Evolutionary conservation across 1,140 invertebrate genomes (phyloP).

Genomic region (Agraylea sexmaculata): DNA sequence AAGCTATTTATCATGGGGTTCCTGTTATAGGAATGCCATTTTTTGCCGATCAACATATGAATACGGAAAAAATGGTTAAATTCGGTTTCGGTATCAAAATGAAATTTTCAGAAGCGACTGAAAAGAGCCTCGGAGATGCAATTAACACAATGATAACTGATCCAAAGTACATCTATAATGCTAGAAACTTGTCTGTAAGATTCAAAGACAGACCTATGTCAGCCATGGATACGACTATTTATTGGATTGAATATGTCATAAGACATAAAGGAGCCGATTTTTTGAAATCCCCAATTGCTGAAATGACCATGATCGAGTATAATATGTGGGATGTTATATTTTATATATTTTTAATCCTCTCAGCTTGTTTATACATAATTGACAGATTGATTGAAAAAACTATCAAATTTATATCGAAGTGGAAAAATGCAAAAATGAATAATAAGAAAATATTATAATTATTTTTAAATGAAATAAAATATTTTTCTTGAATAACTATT

Average conservation of each 20-base stretch:
- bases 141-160: conserved; percentile 22
- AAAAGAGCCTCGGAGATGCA: conserved; percentile 14
- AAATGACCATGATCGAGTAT: conserved; percentile 8
- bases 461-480: neutral
- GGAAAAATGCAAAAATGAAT: neutral
- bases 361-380: neutral
- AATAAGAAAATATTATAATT: neutral
- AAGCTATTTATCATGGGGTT: conserved; percentile 45
- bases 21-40: conserved; percentile 48
- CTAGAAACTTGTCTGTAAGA: conserved; percentile 22
- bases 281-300: conserved; percentile 13
- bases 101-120: conserved; percentile 4
- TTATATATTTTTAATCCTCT: neutral
- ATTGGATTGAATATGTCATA: conserved; percentile 37
- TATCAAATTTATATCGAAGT: neutral
- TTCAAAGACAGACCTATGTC: conserved; percentile 31
- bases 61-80: conserved; percentile 9
- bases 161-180: conserved; percentile 22
- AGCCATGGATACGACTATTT: conserved; percentile 30
- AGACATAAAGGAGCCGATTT: conserved; percentile 33
- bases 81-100: conserved; percentile 10
- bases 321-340: conserved; percentile 5
- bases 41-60: conserved; percentile 36
- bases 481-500: too few relatives aligned
- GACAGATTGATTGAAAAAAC: neutral